Evolutionary conservation across 2,888 invertebrate genomes (phyloP), one percentile per base, ranked within the genome.

Genomic region (Pseudococcus jackbeardsleyi): DNA sequence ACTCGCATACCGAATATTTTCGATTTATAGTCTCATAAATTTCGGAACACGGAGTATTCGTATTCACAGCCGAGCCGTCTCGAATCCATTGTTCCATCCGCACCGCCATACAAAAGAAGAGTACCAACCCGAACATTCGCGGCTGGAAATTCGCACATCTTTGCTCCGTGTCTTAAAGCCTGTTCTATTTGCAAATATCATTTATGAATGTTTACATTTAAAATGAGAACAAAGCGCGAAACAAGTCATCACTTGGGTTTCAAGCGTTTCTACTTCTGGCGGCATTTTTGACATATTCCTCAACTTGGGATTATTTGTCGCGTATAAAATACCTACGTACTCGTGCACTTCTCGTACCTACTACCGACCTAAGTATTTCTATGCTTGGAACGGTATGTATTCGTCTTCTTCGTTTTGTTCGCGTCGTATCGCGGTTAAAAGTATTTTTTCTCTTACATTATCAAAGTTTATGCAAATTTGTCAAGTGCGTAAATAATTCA

Each of bases 381-480:
- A 54, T 1, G 54, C n/a, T n/a, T 5, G n/a, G 2, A 54, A 6
- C 54, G 54, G n/a, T n/a, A n/a, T n/a, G 7, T n/a, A n/a, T 54
- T n/a, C n/a, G n/a, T 54, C 54, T 4, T 54, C 54, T 54, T 54
- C 54, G 12, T 50, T 17, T 50, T 17, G 46, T 50, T 50, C 50
- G 54, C 6, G 77, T 77, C 9, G 42, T 39, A 39, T 77, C 33
- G 39, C 77, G 77, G 77, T 77, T 77, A 42, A 6, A 42, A 9
- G n/a, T 33, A 77, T 77, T n/a, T n/a, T 26, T 39, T 42, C 17
- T 39, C 77, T n/a, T 42, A 39, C 33, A 42, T 77, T 39, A 77
- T 39, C 77, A 77, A 77, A 77, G 77, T 77, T 77, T 77, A 77
- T 77, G 77, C 77, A 77, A 77, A 77, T 77, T 77, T 26, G 77